These are phyloP conservation scores for Spatulosminthurus flaviceps DNA, from an alignment of 2,888 invertebrate species.

Conservation along the genomic window DNA sequence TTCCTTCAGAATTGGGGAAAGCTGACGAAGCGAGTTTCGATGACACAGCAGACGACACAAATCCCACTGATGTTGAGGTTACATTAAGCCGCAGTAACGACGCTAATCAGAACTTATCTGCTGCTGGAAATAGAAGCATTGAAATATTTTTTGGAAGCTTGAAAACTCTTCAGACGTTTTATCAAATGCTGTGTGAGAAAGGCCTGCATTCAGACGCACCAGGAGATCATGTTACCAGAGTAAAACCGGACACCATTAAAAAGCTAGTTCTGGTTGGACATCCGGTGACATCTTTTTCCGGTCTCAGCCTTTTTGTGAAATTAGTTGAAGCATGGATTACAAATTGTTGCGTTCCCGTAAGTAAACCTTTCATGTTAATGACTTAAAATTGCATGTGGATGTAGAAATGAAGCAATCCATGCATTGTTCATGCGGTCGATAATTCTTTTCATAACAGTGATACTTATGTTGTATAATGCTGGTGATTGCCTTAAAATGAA, in stretches of 20 bases:
- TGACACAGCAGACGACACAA: neutral
- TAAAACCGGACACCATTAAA: conserved; percentile 57
- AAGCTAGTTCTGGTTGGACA: conserved; percentile 61
- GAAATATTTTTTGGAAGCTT: conserved; percentile 62
- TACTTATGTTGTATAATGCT: too few species aligned
- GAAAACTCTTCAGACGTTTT: conserved; percentile 56
- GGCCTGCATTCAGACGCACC: neutral
- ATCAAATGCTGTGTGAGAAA: conserved; percentile 53
- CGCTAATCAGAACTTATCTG: neutral
- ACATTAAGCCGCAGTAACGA: neutral
- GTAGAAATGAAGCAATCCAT: too few species aligned
- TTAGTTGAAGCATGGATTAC: conserved; percentile 61
- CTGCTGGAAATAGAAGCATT: conserved; percentile 53
- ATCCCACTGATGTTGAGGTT: neutral
- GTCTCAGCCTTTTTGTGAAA: conserved; percentile 58
- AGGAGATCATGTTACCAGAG: conserved; percentile 10
- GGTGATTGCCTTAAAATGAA: neutral
- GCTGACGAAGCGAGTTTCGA: neutral
- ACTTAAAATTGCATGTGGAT: too few species aligned
- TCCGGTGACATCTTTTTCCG: conserved; percentile 57
- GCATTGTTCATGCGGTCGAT: too few species aligned
- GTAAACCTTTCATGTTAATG: too few species aligned
- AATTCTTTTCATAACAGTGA: too few species aligned
- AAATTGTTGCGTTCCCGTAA: conserved; percentile 56
- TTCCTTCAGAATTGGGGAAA: neutral